Conservation (phyloP, 1,140 invertebrate species). For the Scaptomyza montana region DNA sequence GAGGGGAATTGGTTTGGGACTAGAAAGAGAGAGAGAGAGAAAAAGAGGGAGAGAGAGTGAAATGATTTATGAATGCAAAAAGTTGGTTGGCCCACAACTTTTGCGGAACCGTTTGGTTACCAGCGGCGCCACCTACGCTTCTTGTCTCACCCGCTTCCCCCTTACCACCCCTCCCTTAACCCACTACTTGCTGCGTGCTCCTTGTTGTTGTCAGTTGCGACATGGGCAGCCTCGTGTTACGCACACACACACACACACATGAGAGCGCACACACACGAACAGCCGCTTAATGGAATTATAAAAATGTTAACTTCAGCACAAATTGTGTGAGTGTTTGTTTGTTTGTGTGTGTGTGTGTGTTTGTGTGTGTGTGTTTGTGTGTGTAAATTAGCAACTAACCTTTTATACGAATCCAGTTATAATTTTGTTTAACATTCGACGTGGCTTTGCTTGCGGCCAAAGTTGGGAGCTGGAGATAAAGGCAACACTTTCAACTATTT, state of each 20-base stretch:
- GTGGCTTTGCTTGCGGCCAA: slow-evolving; percentile 63
- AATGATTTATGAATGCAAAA: slow-evolving; percentile 81
- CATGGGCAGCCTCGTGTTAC: slow-evolving; percentile 65
- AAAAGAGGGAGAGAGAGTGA: slow-evolving; percentile 45
- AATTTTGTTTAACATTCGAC: slow-evolving; percentile 81
- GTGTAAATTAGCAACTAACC: slow-evolving; percentile 60
- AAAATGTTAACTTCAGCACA: slow-evolving; percentile 80
- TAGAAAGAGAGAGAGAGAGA: no score
- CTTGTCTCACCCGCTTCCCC: slow-evolving; percentile 2
- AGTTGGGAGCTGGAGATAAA: neutral
- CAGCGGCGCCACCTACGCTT: slow-evolving; percentile 15
- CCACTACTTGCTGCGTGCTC: slow-evolving; percentile 16
- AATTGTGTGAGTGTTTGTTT: slow-evolving; percentile 38
- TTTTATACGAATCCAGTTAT: slow-evolving; percentile 63
- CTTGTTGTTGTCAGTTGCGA: slow-evolving; percentile 41
- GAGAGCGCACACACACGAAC: slow-evolving; percentile 29
- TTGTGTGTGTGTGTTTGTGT: slow-evolving; percentile 24
- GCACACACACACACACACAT: slow-evolving; percentile 35
- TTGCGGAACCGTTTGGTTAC: slow-evolving; percentile 64
- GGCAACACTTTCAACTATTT: slow-evolving; percentile 43
- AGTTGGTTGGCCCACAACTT: slow-evolving; percentile 70
- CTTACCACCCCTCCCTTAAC: neutral
- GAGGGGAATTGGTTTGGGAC: neutral
- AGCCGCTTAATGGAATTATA: slow-evolving; percentile 78
- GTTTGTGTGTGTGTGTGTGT: slow-evolving; percentile 15